Percentiles rank a stretch among this genome's conserved stretches.
Evolutionary conservation across 2,113 vertebrate species (phyloP).

Genomic region (Smithornis capensis): DNA sequence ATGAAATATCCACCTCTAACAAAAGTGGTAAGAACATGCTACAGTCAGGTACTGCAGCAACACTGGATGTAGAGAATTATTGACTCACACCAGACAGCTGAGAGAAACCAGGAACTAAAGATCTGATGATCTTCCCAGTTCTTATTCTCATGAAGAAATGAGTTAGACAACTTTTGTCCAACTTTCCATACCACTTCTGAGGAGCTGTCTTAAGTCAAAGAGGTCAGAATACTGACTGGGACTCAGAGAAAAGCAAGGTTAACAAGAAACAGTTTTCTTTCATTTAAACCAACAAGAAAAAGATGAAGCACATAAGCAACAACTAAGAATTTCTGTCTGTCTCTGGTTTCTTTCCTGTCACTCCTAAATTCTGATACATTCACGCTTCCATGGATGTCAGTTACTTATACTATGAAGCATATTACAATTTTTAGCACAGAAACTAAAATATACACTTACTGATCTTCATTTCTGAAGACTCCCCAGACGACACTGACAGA

Average conservation of each 20-base stretch:
- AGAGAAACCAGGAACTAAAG: background rate
- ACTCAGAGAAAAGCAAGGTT: background rate
- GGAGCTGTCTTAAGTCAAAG: background rate
- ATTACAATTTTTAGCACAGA: background rate
- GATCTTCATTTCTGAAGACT: slow-evolving; percentile 92
- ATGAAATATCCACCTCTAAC: background rate
- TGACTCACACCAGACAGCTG: background rate
- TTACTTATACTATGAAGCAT: background rate
- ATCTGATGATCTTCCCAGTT: background rate
- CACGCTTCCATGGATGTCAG: background rate
- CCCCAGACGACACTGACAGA: slow-evolving; percentile 87
- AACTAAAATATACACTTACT: slow-evolving; percentile 77
- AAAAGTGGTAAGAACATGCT: background rate
- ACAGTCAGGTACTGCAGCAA: background rate
- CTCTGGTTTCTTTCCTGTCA: background rate
- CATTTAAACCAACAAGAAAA: background rate
- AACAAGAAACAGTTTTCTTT: background rate
- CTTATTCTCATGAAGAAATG: background rate
- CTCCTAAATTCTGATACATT: background rate
- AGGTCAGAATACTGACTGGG: background rate
- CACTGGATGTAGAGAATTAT: background rate
- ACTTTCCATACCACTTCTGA: background rate
- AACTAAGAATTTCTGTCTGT: background rate
- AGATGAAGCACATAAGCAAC: background rate
- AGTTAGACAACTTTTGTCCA: background rate